Evolutionary conservation across 2,888 invertebrate genomes (phyloP).

Genomic region (Aleiodes alternator): DNA sequence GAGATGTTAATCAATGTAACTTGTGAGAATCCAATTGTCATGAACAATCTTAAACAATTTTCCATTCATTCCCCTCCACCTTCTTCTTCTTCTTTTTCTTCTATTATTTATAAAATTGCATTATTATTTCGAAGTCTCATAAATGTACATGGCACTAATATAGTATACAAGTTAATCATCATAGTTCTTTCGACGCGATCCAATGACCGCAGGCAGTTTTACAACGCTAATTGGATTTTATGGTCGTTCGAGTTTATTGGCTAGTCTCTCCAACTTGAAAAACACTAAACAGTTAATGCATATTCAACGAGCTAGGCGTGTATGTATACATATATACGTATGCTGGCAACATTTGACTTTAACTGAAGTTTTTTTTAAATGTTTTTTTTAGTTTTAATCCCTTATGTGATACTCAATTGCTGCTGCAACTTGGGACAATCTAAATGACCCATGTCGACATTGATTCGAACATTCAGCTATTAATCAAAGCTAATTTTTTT

Average conservation of each 20-base stretch:
- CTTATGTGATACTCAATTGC: conserved; percentile 67
- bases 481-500: conserved; percentile 14
- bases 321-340: conserved; percentile 36
- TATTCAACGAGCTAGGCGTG: conserved; percentile 29
- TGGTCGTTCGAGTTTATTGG: conserved; percentile 71
- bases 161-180: conserved; percentile 42
- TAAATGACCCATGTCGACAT: conserved; percentile 47
- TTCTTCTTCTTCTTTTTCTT: conserved; percentile 8
- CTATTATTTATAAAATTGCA: conserved; percentile 31
- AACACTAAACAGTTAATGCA: conserved; percentile 39
- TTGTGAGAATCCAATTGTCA: conserved; percentile 35
- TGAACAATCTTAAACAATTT: conserved; percentile 23
- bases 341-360: conserved; percentile 17
- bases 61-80: not conserved
- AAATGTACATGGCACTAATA: conserved; percentile 20
- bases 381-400: conserved; percentile 3
- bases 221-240: conserved; percentile 72
- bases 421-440: conserved; percentile 35
- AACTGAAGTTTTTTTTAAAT: not conserved
- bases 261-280: conserved; percentile 55
- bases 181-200: conserved; percentile 36
- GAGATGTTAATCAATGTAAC: conserved; percentile 26
- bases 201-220: conserved; percentile 45
- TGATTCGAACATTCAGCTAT: conserved; percentile 37
- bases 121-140: conserved; percentile 18